phyloP scores from a whole-genome alignment of 2,797 vertebrate genomes.

The Pygocentrus nattereri region DNA sequence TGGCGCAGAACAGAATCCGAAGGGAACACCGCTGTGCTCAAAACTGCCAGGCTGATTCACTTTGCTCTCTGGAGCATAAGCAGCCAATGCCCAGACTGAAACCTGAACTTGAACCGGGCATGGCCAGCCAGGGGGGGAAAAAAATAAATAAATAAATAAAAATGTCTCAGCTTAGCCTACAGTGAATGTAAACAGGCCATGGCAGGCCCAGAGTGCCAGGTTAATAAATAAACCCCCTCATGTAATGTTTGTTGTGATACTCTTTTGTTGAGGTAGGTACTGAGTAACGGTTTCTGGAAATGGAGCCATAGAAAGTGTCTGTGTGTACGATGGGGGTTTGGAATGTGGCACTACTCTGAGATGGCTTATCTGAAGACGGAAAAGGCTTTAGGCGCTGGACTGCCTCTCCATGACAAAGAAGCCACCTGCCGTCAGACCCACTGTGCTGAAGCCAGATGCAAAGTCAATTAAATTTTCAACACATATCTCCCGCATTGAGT shows the following conservation, averaged over 20 bases:
- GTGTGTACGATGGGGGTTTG: background rate
- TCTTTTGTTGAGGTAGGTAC: constrained; percentile 10
- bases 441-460: constrained; percentile 33
- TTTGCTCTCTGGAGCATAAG: constrained; percentile 18
- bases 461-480: constrained; percentile 24
- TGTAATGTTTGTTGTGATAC: constrained; percentile 27
- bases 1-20: background rate
- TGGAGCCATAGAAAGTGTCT: constrained; percentile 32
- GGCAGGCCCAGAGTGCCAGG: constrained; percentile 25
- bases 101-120: constrained; percentile 29
- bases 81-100: constrained; percentile 9
- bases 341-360: constrained; percentile 17
- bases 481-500: constrained; percentile 15
- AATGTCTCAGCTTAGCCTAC: constrained; percentile 9
- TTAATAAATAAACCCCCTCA: constrained; percentile 51
- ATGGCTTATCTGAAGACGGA: constrained; percentile 19
- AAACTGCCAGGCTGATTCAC: constrained; percentile 18
- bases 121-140: background rate
- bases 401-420: constrained; percentile 23
- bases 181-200: constrained; percentile 32
- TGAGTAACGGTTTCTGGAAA: constrained; percentile 58
- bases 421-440: constrained; percentile 20
- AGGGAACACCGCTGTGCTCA: constrained; percentile 13
- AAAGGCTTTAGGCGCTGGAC: constrained; percentile 31
- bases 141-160: too few species aligned